Conservation (phyloP, 2,888 invertebrate genomes). For the Callyntrura sp. region DNA sequence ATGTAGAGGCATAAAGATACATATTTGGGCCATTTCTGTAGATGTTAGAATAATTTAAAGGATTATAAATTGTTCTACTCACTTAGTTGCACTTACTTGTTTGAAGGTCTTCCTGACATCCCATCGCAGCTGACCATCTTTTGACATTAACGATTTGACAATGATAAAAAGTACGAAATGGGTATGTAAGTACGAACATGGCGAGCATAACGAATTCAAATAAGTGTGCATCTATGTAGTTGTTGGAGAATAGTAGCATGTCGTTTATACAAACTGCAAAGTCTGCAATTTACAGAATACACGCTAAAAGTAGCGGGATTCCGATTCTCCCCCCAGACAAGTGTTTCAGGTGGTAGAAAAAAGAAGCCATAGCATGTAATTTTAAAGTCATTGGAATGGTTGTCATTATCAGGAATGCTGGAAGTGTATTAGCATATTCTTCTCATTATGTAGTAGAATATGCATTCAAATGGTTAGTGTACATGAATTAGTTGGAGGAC, state of each 20-base stretch:
- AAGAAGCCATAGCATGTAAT: no score
- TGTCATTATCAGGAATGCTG: no score
- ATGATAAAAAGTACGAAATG: not conserved
- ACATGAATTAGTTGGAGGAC: no score
- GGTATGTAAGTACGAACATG: not conserved
- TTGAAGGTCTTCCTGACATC: constrained; percentile 6
- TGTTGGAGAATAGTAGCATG: not conserved
- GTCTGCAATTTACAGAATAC: no score
- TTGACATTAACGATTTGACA: constrained; percentile 10
- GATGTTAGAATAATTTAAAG: constrained; percentile 14
- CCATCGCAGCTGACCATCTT: constrained; percentile 24
- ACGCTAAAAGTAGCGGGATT: no score
- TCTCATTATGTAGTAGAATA: not conserved
- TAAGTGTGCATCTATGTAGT: no score
- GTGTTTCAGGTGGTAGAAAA: no score
- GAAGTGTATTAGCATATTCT: not conserved
- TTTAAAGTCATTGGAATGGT: no score
- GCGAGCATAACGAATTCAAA: no score
- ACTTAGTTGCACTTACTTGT: constrained; percentile 3
- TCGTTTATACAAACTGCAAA: not conserved
- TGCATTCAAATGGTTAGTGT: not conserved
- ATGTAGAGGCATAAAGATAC: not conserved
- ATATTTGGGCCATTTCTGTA: not conserved
- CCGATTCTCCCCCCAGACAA: no score
- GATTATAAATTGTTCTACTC: constrained; percentile 2